These are phyloP conservation scores for Amiota communis DNA, from an alignment of 2,888 invertebrate genomes.

Conservation along the genomic window DNA sequence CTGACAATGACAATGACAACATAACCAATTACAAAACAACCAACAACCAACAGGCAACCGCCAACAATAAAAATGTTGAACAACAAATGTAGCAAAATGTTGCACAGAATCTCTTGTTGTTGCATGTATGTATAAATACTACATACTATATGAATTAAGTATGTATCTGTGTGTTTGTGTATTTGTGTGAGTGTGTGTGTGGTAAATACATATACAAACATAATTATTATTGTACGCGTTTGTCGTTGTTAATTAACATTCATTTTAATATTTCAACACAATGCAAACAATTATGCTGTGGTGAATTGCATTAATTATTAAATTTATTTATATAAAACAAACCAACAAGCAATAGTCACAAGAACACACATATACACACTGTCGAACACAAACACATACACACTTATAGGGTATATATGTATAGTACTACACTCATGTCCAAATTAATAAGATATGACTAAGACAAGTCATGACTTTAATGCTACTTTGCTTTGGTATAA, in stretches of 20 bases:
- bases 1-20: background rate
- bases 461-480: no score
- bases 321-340: slow-evolving; percentile 41
- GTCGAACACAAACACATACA: background rate
- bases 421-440: no score
- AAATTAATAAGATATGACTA: no score
- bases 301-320: slow-evolving; percentile 53
- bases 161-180: background rate
- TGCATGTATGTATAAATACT: no score
- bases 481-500: no score
- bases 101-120: no score
- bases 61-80: background rate
- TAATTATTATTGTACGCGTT: slow-evolving; percentile 21
- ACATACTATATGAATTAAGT: background rate
- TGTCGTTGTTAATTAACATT: slow-evolving; percentile 58
- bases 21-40: no score
- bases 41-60: no score
- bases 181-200: background rate
- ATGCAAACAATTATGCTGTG: slow-evolving; percentile 38
- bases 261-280: slow-evolving; percentile 39
- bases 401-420: no score
- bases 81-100: no score
- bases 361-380: background rate
- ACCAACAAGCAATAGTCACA: background rate
- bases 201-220: background rate